A percentile compares a stretch with the other conserved stretches of the same genome.
These are phyloP conservation scores for Ferrisia virgata DNA, from an alignment of 2,888 invertebrate species.

Conservation along the genomic window DNA sequence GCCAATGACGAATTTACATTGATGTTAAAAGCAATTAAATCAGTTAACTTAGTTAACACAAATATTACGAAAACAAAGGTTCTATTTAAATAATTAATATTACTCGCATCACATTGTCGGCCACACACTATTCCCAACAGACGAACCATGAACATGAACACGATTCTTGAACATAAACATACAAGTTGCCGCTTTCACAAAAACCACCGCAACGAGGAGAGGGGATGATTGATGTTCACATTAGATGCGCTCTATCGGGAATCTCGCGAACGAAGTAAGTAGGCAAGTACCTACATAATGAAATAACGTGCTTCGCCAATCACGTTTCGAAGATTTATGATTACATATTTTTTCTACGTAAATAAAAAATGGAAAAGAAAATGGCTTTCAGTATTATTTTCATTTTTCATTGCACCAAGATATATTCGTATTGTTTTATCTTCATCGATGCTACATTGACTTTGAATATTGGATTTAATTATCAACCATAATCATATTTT, in stretches of 20 bases:
- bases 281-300: background rate
- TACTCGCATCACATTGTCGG: background rate
- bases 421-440: too few species aligned
- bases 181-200: conserved; percentile 39
- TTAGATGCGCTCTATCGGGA: background rate
- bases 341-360: too few species aligned
- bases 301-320: too few species aligned
- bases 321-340: too few species aligned
- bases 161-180: conserved; percentile 16
- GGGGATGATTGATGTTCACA: background rate
- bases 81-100: background rate
- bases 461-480: too few species aligned
- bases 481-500: too few species aligned
- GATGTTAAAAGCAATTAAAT: background rate
- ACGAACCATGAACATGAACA: conserved; percentile 20
- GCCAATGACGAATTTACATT: conserved; percentile 10
- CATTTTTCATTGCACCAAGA: too few species aligned
- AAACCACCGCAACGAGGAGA: background rate
- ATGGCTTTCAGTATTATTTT: too few species aligned
- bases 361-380: too few species aligned
- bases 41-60: background rate
- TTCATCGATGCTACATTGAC: too few species aligned
- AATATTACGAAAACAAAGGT: conserved; percentile 17
- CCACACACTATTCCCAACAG: conserved; percentile 5
- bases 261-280: background rate